Base-by-base conservation (phyloP, 1,140 invertebrate genomes). In the Aphaenogaster ashmeadi region DNA sequence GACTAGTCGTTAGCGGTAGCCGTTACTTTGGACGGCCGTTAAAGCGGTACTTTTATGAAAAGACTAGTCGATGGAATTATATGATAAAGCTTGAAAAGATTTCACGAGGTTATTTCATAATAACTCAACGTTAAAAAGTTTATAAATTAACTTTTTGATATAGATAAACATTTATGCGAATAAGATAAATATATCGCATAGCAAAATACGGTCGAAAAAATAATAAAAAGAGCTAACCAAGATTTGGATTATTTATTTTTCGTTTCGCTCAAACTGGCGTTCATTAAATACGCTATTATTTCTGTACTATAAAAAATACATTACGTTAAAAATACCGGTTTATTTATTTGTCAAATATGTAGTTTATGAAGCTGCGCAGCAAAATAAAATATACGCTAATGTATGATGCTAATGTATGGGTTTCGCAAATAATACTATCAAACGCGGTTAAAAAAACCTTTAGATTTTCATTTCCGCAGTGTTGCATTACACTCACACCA, bases 1-100 rank as follows among this genome's bases (percentile, higher is more conserved):
- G 88, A 87, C 88, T 75, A 62, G 75, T 89, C 83, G 78, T 89
- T 87, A 89, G 88, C 74, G 78, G 81, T 89, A 89, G 83, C 72
- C 67, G 88, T 88, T 67, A 89, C 88, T 89, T 85, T 88, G 66
- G 83, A 89, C 67, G 58, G 44, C 62, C 72, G 83, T 86, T 86
- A 52, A 86, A 64, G n/a, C 41, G 74, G 36, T 38, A 62, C n/a
- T 81, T 84, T 75, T 50, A 74, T 84, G 33, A 60, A 74, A 84
- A 27, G 54, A 62, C 69, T 21, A 60, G 54, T 33, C 41, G 13
- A 84, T 84, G 13, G 18, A 50, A 69, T 69, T 69, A 80, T 67
- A n/a, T 3, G 52, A 72, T 81, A 27, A 41, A 41, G n/a, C 21
- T 62, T 21, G 13, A n/a, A 58, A 44, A 72, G 9, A 72, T 72